These are phyloP conservation scores for Aphelenchoides bicaudatus DNA, from an alignment of 2,888 invertebrate species.

Conservation along the genomic window DNA sequence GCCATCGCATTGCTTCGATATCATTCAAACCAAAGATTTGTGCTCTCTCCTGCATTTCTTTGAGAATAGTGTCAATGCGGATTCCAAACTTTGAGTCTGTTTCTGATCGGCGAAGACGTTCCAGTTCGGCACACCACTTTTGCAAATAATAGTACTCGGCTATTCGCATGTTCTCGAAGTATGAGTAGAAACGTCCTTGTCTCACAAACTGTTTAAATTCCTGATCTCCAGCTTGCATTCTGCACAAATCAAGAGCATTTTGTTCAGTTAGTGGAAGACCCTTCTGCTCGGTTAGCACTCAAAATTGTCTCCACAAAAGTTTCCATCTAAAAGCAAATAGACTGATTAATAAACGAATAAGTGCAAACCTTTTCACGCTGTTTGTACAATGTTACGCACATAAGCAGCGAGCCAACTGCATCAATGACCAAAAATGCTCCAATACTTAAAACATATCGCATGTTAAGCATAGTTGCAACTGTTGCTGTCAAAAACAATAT, in stretches of 20 bases:
- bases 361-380: constrained; percentile 17
- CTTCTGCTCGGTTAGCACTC: constrained; percentile 10
- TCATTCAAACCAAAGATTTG: constrained; percentile 1
- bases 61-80: constrained; percentile 9
- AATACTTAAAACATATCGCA: constrained; percentile 6
- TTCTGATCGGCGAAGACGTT: constrained; percentile 1
- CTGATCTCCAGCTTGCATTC: constrained; percentile 6
- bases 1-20: constrained; percentile 14
- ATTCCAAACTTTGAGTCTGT: constrained; percentile 5
- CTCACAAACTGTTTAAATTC: background rate
- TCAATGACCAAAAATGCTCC: constrained; percentile 9
- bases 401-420: background rate
- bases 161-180: constrained; percentile 11
- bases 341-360: background rate
- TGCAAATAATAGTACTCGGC: constrained; percentile 18
- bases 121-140: constrained; percentile 19
- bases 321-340: constrained; percentile 9
- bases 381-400: constrained; percentile 17
- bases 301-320: constrained; percentile 7
- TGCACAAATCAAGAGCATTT: constrained; percentile 12
- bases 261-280: constrained; percentile 9
- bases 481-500: background rate
- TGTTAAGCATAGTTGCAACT: constrained; percentile 9
- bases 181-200: constrained; percentile 2
- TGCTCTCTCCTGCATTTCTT: constrained; percentile 14